Conservation (phyloP, 2,888 invertebrate species). For the Mimas tiliae region DNA sequence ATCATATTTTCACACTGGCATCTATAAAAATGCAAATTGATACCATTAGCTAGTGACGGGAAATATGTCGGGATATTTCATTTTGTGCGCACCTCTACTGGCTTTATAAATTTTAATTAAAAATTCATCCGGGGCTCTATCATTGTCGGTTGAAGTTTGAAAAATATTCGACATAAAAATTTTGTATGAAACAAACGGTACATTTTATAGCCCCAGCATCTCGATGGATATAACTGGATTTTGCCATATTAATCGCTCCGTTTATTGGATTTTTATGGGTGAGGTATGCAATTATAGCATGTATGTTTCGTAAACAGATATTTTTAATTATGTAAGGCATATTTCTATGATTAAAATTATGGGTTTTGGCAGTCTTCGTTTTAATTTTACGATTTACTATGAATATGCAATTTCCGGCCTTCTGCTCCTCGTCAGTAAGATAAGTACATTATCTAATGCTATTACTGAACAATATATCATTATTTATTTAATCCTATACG, state of each 20-base stretch:
- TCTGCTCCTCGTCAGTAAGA: too few relatives aligned
- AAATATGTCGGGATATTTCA: conserved; percentile 10
- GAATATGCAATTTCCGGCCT: too few relatives aligned
- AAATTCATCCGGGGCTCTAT: conserved; percentile 23
- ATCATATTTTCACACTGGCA: background rate
- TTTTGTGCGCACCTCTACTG: background rate
- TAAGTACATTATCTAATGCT: too few relatives aligned
- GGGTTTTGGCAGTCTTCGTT: too few relatives aligned
- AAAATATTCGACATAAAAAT: conserved; percentile 26
- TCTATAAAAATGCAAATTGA: conserved; percentile 18
- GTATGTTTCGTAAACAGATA: background rate
- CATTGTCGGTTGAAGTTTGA: conserved; percentile 22
- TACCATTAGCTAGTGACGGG: conserved; percentile 13
- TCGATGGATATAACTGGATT: conserved; percentile 16
- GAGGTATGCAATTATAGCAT: background rate
- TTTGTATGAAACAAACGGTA: conserved; percentile 7
- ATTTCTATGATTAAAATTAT: too few relatives aligned
- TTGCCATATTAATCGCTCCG: background rate
- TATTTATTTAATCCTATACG: too few relatives aligned
- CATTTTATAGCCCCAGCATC: background rate
- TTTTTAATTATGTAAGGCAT: background rate
- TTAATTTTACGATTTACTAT: too few relatives aligned
- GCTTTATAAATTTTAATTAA: conserved; percentile 30
- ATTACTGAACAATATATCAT: too few relatives aligned
- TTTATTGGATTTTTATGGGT: background rate